phyloP scores from a whole-genome alignment of 2,797 vertebrate genomes.

The Leucoraja ocellata region DNA sequence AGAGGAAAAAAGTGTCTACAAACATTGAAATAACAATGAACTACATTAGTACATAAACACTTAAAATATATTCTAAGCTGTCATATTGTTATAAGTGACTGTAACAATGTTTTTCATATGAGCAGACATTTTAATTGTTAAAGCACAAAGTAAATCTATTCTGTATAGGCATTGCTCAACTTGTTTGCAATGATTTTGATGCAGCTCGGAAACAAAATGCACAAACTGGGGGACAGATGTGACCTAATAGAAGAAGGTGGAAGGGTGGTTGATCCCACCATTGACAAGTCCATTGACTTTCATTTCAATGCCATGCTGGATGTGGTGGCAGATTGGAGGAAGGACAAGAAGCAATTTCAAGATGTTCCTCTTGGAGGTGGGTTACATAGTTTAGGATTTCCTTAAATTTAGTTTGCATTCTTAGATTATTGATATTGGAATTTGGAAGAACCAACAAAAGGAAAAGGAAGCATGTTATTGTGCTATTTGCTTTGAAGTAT shows the following conservation, averaged over 20 bases:
- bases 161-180: neutral
- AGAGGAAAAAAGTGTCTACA: neutral
- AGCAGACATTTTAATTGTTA: neutral
- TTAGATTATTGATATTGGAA: neutral
- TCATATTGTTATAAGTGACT: neutral
- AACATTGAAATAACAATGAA: neutral
- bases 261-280: constrained; percentile 77
- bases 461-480: no score
- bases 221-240: constrained; percentile 85
- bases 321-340: constrained; percentile 94
- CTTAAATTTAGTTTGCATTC: no score
- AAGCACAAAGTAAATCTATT: no score
- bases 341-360: constrained; percentile 88
- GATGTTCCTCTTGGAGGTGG: constrained; percentile 84
- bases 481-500: neutral
- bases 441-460: neutral
- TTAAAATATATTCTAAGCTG: neutral
- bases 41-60: neutral
- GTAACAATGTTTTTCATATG: neutral
- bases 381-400: constrained; percentile 25
- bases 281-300: constrained; percentile 98
- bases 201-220: constrained; percentile 88
- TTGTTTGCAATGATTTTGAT: constrained; percentile 50
- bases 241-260: constrained; percentile 95
- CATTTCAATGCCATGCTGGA: constrained; percentile 98